Evolutionary conservation across 2,888 invertebrate species (phyloP), one percentile per base, ranked within the genome.

Genomic region (Aleiodes leptofemur): DNA sequence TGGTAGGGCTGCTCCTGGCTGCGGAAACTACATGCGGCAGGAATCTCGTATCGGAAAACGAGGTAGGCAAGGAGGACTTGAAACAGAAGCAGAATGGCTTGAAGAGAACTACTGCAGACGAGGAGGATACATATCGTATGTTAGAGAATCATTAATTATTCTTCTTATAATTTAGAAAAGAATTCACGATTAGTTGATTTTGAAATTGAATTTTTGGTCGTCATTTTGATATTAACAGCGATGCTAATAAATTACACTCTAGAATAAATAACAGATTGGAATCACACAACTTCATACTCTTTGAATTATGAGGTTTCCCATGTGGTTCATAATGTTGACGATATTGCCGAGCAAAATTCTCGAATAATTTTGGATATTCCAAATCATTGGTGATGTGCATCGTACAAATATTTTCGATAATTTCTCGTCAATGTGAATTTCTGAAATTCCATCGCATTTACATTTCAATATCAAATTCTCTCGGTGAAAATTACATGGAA

Each of bases 1-100:
- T 89, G 89, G 88, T 89, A 83, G 89, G 89, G 85, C 87, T 89
- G 85, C 89, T 88, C 85, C 85, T 88, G 85, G 87, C 88, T 89
- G 86, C 89, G 87, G 88, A 89, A 86, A 88, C 88, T 81, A 85
- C 84, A 83, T 88, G 88, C 86, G 88, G 87, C 85, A 86, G 86
- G 86, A 87, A 88, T 84, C 86, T 86, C 83, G 83, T 84, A 79
- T 86, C 85, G 82, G 87, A 87, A 81, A 88, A 86, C 85, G 88
- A 85, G 83, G 86, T 85, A 82, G 86, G 84, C 77, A 86, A 85
- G 80, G 86, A 87, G 79, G 86, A 87, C 77, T 78, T 80, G 29
- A 78, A 77, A 79, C 78, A 83, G 82, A 86, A 84, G 83, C 86
- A 84, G 78, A 86, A 83, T 81, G 81, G 82, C 57, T 79, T 86